Evolutionary conservation across 1,140 invertebrate genomes (phyloP).

Genomic region (Episyrphus balteatus): DNA sequence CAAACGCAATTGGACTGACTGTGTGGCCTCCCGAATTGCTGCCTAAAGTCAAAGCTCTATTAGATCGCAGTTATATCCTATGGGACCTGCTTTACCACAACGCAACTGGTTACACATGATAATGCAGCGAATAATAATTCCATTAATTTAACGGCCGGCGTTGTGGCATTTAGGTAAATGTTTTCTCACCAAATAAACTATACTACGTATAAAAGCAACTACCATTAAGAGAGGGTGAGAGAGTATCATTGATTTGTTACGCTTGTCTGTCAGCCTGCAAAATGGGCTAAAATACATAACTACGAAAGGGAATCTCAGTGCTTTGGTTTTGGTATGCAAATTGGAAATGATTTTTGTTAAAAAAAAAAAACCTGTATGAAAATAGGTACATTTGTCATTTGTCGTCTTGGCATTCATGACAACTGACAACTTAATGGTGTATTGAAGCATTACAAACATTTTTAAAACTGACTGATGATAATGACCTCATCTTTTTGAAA

Average conservation of each 20-base stretch:
- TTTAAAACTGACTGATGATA: too few relatives aligned
- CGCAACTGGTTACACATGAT: conserved; percentile 26
- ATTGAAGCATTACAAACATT: too few relatives aligned
- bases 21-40: conserved; percentile 9
- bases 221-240: not conserved
- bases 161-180: conserved; percentile 34
- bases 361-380: too few relatives aligned
- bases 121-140: conserved; percentile 6
- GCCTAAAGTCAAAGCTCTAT: conserved; percentile 11
- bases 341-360: too few relatives aligned
- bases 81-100: conserved; percentile 14
- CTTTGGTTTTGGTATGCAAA: conserved; percentile 18
- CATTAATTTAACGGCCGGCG: conserved; percentile 4
- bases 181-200: conserved; percentile 35
- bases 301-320: conserved; percentile 32
- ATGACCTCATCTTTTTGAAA: too few relatives aligned
- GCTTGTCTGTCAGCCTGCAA: conserved; percentile 17
- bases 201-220: not conserved
- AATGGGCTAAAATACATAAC: too few relatives aligned
- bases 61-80: conserved; percentile 31
- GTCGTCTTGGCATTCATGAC: too few relatives aligned
- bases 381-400: too few relatives aligned
- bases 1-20: conserved; percentile 29
- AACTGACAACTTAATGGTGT: too few relatives aligned
- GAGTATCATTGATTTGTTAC: conserved; percentile 14